Base-by-base conservation (phyloP, 1,140 invertebrate genomes). In the Drosophila kepulauana region DNA sequence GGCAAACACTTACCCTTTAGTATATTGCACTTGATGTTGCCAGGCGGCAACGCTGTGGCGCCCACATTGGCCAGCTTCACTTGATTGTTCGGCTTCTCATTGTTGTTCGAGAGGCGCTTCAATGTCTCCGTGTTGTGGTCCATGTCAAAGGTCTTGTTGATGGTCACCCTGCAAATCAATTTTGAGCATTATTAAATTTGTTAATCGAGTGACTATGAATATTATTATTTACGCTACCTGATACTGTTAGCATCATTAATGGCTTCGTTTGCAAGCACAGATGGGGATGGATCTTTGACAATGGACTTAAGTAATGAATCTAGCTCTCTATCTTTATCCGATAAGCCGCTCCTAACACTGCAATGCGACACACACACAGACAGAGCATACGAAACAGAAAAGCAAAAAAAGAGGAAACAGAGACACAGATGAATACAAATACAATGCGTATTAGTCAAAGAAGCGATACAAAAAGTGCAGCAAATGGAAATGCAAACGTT, bases 11-110 rank as follows among this genome's bases (percentile, higher is more conserved):
- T 94, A 93, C 96, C 97, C 94, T 99, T 99, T 35, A 98, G 93
- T 91, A 99, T 98, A 94, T 99, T 99, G 93, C 97, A 98, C 93
- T 99, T 99, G 51, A 98, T 95, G 82, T 98, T 96, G 69, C 98
- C 97, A 1, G 97, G 96, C 38, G 97, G 97, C 38, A 98, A 94
- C 8, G 95, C 95, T 79, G 95, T 95, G 28, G 94, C 94, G 16
- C 94, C 94, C 15, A 93, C 91, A 61, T 93, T 93, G 35, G 94
- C 92, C 78, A 94, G 93, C 89, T 95, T 95, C 46, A 94, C 94
- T 89, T 95, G 95, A 91, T 96, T 96, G 87, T 96, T 96, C 15
- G 95, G 95, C 68, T 95, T 93, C 91, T 95, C 95, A 75, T 93
- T 92, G 72, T 94, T 92, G 81, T 92, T 85, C 46, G 91, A 89